These are phyloP conservation scores for Melanostoma scalare DNA, from an alignment of 2,888 invertebrate genomes.

Conservation along the genomic window DNA sequence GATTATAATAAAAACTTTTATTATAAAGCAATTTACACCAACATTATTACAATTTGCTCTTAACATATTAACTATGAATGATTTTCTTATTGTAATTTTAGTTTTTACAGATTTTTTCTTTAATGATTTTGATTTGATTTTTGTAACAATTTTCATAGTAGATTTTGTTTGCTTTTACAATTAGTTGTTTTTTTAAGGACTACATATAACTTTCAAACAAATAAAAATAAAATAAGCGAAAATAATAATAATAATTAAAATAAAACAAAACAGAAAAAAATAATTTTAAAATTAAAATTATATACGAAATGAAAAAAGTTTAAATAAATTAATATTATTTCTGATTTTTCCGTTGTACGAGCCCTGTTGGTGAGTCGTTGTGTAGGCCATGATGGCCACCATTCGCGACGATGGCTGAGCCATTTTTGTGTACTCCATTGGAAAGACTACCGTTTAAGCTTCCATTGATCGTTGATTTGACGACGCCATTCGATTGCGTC, in stretches of 20 bases:
- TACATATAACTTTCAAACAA: conserved; percentile 71
- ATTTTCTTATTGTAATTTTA: conserved; percentile 63
- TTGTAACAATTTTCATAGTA: conserved; percentile 66
- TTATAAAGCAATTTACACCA: conserved; percentile 67
- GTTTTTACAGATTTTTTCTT: conserved; percentile 41
- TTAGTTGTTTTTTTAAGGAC: conserved; percentile 74
- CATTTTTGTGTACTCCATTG: conserved; percentile 68
- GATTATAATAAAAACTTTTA: conserved; percentile 70
- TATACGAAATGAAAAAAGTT: conserved; percentile 51
- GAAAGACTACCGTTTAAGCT: conserved; percentile 75
- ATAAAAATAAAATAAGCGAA: conserved; percentile 61
- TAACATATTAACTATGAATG: conserved; percentile 48
- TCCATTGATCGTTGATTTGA: conserved; percentile 75
- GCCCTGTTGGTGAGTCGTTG: conserved; percentile 77
- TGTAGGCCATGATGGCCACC: conserved; percentile 76
- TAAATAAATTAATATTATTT: conserved; percentile 80
- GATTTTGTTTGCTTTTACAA: conserved; percentile 54
- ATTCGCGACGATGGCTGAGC: conserved; percentile 76
- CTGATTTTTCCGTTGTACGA: conserved; percentile 81
- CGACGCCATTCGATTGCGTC: conserved; percentile 72
- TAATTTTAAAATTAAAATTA: conserved; percentile 70
- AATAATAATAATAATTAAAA: conserved; percentile 61
- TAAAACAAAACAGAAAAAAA: conserved; percentile 65
- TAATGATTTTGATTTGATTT: conserved; percentile 45
- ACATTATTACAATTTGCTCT: conserved; percentile 57